Evolutionary conservation across 2,888 invertebrate species (phyloP).

Genomic region (Dione juno): DNA sequence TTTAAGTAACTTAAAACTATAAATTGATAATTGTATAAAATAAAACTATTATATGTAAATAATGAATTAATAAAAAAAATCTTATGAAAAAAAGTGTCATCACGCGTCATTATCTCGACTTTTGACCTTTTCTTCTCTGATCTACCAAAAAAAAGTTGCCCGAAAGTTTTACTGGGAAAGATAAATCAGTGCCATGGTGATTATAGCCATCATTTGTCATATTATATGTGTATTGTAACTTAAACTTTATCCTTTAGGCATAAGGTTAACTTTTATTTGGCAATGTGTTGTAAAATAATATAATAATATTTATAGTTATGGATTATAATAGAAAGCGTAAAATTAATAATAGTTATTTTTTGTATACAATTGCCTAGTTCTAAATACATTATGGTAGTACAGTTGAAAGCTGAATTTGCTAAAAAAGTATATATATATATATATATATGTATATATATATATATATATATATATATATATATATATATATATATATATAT

Average conservation of each 20-base stretch:
- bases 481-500: no score
- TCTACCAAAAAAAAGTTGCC: constrained; percentile 11
- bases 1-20: no score
- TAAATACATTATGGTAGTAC: no score
- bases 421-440: no score
- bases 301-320: not conserved
- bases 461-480: no score
- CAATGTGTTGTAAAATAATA: not conserved
- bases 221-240: not conserved
- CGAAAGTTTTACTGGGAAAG: constrained; percentile 29
- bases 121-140: constrained; percentile 8
- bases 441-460: no score
- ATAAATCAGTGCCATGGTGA: constrained; percentile 20
- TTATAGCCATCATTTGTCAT: constrained; percentile 6
- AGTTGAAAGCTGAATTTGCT: no score
- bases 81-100: not conserved
- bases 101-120: constrained; percentile 7
- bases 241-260: not conserved
- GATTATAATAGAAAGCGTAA: not conserved
- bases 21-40: no score
- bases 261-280: not conserved
- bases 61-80: not conserved
- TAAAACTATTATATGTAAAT: not conserved
- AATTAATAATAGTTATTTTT: not conserved
- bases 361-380: not conserved